Evolutionary conservation across 1,140 invertebrate genomes (phyloP).

Genomic region (Sweltsa coloradensis): DNA sequence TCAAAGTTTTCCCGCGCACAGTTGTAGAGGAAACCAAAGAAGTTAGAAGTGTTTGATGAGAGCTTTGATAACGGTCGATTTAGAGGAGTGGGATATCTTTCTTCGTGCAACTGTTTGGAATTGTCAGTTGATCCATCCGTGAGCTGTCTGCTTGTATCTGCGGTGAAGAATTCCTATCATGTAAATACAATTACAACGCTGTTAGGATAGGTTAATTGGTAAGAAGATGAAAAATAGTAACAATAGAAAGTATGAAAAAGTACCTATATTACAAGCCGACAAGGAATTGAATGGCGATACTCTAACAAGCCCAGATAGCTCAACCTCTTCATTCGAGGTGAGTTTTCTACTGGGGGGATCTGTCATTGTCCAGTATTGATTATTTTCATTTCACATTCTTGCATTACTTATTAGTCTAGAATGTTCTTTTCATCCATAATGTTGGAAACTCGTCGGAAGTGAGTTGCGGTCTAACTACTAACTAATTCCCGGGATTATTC

Average conservation of each 20-base stretch:
- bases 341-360: constrained; percentile 1
- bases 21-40: too few species aligned
- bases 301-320: constrained; percentile 14
- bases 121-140: too few species aligned
- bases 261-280: constrained; percentile 14
- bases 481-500: background rate
- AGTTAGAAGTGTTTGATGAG: too few species aligned
- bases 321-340: constrained; percentile 9
- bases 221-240: constrained; percentile 18
- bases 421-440: background rate
- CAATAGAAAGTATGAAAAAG: constrained; percentile 18
- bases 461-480: background rate
- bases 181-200: background rate
- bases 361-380: constrained; percentile 4
- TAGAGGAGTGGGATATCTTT: too few species aligned
- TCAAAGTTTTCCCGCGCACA: too few species aligned
- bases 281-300: constrained; percentile 15
- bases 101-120: too few species aligned
- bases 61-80: too few species aligned
- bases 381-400: background rate
- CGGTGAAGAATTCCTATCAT: too few species aligned
- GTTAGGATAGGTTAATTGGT: background rate
- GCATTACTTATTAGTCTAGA: constrained; percentile 1
- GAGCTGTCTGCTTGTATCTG: too few species aligned
- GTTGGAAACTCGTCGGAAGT: background rate